These are phyloP conservation scores for Paralvinella palmiformis DNA, from an alignment of 1,140 invertebrate genomes.

Conservation along the genomic window DNA sequence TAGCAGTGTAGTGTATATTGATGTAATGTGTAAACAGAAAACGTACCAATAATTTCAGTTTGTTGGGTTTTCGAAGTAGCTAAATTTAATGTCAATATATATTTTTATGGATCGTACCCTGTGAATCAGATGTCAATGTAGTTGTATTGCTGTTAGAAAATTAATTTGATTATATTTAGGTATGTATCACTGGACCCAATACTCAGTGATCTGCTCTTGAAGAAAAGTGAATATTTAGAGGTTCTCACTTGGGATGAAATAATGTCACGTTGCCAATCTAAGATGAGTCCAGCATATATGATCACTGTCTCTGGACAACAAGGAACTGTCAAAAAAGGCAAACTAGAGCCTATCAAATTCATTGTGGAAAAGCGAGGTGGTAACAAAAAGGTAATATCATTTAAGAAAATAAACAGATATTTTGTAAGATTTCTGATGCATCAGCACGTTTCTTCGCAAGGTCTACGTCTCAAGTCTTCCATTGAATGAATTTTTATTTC, in stretches of 20 bases:
- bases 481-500: too few relatives aligned
- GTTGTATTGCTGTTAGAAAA: neutral
- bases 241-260: conserved; percentile 65
- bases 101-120: too few relatives aligned
- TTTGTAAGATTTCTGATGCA: too few relatives aligned
- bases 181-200: conserved; percentile 56
- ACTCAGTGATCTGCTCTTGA: conserved; percentile 43
- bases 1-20: too few relatives aligned
- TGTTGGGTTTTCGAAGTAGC: too few relatives aligned
- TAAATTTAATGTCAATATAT: too few relatives aligned
- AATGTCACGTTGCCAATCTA: conserved; percentile 60
- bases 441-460: too few relatives aligned
- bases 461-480: too few relatives aligned
- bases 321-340: conserved; percentile 62
- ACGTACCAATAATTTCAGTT: too few relatives aligned
- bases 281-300: conserved; percentile 72
- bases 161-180: conserved; percentile 37
- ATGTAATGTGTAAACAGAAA: too few relatives aligned
- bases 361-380: conserved; percentile 68
- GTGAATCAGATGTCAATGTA: too few relatives aligned
- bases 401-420: too few relatives aligned
- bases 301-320: conserved; percentile 58
- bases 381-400: conserved; percentile 85
- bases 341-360: conserved; percentile 73
- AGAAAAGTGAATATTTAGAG: conserved; percentile 38